These are phyloP conservation scores for Salmo trutta DNA, from an alignment of 2,797 vertebrate species.

Conservation along the genomic window DNA sequence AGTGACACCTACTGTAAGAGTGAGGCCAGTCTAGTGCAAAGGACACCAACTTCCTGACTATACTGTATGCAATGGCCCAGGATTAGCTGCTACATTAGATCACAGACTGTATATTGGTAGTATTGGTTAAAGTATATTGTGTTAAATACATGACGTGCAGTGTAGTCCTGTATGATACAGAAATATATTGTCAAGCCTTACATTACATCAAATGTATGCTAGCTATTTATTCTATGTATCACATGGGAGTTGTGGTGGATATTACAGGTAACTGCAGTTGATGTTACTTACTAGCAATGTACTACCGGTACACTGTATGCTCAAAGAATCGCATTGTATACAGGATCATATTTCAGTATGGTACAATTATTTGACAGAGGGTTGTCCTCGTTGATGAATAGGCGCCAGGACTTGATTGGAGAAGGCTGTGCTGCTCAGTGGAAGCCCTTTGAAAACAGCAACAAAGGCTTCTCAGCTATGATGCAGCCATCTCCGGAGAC, in stretches of 20 bases:
- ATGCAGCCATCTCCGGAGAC: slow-evolving; percentile 68
- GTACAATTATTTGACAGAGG: slow-evolving; percentile 27
- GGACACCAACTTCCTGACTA: slow-evolving; percentile 11
- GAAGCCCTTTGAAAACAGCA: slow-evolving; percentile 72
- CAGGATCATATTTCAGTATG: background rate
- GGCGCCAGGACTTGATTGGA: slow-evolving; percentile 57
- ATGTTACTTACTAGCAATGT: too few relatives aligned
- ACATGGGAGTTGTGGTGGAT: background rate
- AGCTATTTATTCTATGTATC: background rate
- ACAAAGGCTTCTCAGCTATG: slow-evolving; percentile 68
- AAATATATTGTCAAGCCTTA: too few relatives aligned
- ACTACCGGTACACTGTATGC: background rate
- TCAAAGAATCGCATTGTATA: background rate
- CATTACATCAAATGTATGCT: too few relatives aligned
- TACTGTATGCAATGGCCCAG: background rate
- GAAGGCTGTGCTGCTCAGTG: slow-evolving; percentile 59
- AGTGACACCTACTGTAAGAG: slow-evolving; percentile 78
- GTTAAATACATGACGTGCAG: background rate
- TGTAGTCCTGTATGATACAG: background rate
- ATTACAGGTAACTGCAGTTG: background rate
- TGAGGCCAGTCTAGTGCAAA: slow-evolving; percentile 16
- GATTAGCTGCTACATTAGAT: background rate
- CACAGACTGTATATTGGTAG: background rate
- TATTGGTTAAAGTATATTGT: background rate
- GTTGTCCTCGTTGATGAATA: slow-evolving; percentile 51